Conservation (phyloP, 2,888 invertebrate genomes). For the Helicoverpa assulta region DNA sequence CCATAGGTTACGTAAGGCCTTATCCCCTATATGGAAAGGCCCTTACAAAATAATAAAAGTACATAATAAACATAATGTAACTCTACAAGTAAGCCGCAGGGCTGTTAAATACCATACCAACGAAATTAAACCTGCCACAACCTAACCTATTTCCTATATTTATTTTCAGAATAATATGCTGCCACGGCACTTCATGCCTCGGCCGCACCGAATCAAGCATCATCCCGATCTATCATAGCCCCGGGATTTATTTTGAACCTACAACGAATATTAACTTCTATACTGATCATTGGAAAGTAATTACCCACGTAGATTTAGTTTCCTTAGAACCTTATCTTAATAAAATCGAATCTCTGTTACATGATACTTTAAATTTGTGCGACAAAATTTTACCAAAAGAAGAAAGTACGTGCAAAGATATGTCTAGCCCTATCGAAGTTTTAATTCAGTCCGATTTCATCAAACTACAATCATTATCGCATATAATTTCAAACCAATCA, state of each 20-base stretch:
- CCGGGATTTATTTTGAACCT: conserved; percentile 12
- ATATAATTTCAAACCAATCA: not conserved
- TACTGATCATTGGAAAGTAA: conserved; percentile 14
- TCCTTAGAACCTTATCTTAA: conserved; percentile 34
- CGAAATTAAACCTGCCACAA: conserved; percentile 13
- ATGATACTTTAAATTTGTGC: not conserved
- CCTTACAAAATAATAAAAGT: conserved; percentile 50
- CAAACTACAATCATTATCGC: not conserved
- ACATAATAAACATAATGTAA: conserved; percentile 52
- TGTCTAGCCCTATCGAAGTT: conserved; percentile 36
- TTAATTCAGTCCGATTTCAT: conserved; percentile 12
- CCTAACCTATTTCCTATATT: conserved; percentile 12
- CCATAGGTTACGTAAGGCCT: conserved; percentile 47
- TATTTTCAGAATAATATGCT: conserved; percentile 9
- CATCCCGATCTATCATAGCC: conserved; percentile 15
- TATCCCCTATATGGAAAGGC: conserved; percentile 63
- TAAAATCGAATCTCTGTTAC: conserved; percentile 15
- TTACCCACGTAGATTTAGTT: conserved; percentile 4
- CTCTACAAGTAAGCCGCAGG: conserved; percentile 19
- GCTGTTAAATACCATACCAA: conserved; percentile 13
- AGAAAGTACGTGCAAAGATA: conserved; percentile 35
- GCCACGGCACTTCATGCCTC: conserved; percentile 2
- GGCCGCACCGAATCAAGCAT: conserved; percentile 6
- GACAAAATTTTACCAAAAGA: not conserved
- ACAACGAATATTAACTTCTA: conserved; percentile 1